Evolutionary conservation across 1,140 invertebrate genomes (phyloP), one percentile per base, ranked within the genome.

Genomic region (Ceratosolen fusciceps): DNA sequence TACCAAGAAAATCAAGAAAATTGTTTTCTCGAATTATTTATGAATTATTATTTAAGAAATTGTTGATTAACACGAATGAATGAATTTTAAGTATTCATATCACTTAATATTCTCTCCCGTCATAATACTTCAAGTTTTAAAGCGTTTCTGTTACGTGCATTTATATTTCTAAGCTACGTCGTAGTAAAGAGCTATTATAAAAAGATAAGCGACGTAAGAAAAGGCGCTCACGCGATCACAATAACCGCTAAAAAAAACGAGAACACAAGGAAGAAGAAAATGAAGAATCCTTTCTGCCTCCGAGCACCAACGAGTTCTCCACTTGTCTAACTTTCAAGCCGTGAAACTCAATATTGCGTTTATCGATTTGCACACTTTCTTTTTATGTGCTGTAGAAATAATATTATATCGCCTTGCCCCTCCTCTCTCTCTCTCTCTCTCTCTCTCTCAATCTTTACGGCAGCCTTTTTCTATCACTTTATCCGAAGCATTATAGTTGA

Each of bases 361-460:
- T 68, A 78, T 78, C 77, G 77, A 78, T 78, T 65, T 37, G 74
- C 74, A 31, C 74, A n/a, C 62, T 76, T 54, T 49, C 39, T 72
- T 62, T 77, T n/a, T 49, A 56, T 49, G 5, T 39, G 1, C 16
- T 31, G 14, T 24, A 65, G 37, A 73, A 54, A 78, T 65, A 72
- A 78, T 49, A 72, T 65, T 65, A 73, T 56, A 76, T 67, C 31
- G 10, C 31, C 0, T 26, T 31, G 4, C 52, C 24, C 39, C 54
- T 60, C n/a, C 29, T 56, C 52, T 58, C 29, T 56, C 71, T 58
- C 52, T n/a, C 43, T 73, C 26, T 37, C 29, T 58, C 54, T 60
- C 21, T 58, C 71, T 60, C 10, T 3, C 8, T 34, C 12, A 24
- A 49, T n/a, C 16, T 68, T 68, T 68, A 29, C 47, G 37, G 47